phyloP scores from a whole-genome alignment of 2,797 vertebrate genomes.

The Microctenopoma steveboyesi region DNA sequence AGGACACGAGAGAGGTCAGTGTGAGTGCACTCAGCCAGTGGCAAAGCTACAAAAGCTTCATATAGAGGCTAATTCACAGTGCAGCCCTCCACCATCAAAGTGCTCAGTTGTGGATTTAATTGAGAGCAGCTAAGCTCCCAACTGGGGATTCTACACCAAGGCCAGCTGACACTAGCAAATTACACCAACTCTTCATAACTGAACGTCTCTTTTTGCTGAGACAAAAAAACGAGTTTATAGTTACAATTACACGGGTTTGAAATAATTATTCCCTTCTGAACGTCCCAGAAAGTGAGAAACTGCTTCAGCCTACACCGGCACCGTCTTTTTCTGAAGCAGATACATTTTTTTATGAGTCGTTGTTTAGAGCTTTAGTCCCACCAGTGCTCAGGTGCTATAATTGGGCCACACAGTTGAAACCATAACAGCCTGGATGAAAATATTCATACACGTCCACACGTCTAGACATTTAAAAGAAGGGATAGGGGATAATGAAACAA shows the following conservation, averaged over 20 bases:
- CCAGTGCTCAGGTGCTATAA: neutral
- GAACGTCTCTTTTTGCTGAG: constrained; percentile 61
- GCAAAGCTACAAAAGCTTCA: constrained; percentile 66
- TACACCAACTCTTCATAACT: constrained; percentile 64
- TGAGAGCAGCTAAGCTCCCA: constrained; percentile 73
- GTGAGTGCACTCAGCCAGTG: constrained; percentile 69
- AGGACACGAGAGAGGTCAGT: constrained; percentile 66
- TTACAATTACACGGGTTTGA: constrained; percentile 44
- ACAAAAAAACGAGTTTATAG: constrained; percentile 52
- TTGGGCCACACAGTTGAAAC: neutral
- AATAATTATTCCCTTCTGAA: constrained; percentile 56
- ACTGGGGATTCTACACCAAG: constrained; percentile 61
- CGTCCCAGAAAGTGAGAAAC: constrained; percentile 19
- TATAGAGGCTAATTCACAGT: constrained; percentile 69
- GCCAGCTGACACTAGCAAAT: constrained; percentile 71
- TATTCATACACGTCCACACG: neutral
- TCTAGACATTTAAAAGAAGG: neutral
- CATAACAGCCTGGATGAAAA: neutral
- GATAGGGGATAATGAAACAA: neutral
- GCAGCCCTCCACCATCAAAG: constrained; percentile 69
- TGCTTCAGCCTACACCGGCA: constrained; percentile 7
- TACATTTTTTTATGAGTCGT: neutral
- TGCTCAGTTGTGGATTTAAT: constrained; percentile 75
- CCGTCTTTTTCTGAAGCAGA: constrained; percentile 7
- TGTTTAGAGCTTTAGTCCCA: neutral